Base-by-base conservation (phyloP, 2,113 vertebrate species). In the Lophotis ruficrista region DNA sequence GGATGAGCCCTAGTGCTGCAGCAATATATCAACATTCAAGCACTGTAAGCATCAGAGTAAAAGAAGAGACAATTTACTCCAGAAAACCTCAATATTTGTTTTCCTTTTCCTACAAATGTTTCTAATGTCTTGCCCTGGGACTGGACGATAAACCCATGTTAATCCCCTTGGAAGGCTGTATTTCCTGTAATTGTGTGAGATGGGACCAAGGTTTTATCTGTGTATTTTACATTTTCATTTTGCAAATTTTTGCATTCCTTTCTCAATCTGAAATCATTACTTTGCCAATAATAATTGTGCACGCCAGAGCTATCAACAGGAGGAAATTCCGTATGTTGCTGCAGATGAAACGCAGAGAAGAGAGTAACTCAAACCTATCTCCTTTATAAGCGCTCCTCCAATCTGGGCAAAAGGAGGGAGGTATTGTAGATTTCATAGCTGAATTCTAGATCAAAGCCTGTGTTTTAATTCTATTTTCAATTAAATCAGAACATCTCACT, bases 1-100 rank as follows among this genome's bases (percentile, higher is more conserved):
- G 48, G 87, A 93, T 90, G 81, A 91, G 78, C 24, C 27, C 35
- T 91, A 37, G 41, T 70, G 33, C 78, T 83, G 71, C 68, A 93
- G 87, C 70, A 64, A 47, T 83, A 12, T 62, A 93, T 95, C 79
- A 88, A 24, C 89, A 88, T 94, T 88, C 81, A 80, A 35, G 10
- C 60, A 60, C 33, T 78, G 79, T 84, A 93, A 93, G 76, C 75
- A 90, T 14, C 71, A 83, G 71, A 60, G 27, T 83, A 79, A 96
- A 93, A 90, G 50, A 70, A 85, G 41, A 79, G 54, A 47, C 33
- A 16, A 25, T 88, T 95, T 90, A 78, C 43, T 75, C 22, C 64
- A 88, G 62, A 87, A 93, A 69, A 83, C 66, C 82, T 83, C 60
- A 45, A 7, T 75, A 23, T 70, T 21, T 60, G 27, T 89, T 90